Conservation (phyloP, 2,113 vertebrate genomes). For the Raja brachyura region DNA sequence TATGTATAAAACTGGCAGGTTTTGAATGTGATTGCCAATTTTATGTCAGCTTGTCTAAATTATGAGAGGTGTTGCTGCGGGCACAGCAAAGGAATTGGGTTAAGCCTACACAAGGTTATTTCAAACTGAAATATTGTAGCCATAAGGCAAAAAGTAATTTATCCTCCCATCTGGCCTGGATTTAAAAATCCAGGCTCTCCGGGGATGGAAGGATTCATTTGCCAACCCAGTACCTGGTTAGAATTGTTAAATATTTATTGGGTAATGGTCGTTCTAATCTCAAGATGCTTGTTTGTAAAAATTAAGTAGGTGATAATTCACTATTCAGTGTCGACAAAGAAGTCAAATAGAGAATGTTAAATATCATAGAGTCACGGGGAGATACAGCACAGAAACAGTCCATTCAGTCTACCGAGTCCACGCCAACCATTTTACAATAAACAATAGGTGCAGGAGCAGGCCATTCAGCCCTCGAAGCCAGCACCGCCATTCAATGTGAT, state of each 20-base stretch:
- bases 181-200: neutral
- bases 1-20: neutral
- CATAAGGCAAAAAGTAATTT: neutral
- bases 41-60: neutral
- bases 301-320: neutral
- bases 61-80: neutral
- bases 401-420: no score
- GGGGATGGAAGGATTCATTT: neutral
- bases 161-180: neutral
- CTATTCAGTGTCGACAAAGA: neutral
- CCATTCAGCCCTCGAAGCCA: no score
- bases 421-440: no score
- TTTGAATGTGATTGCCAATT: neutral
- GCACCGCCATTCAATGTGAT: no score
- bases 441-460: no score
- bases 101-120: slow-evolving; percentile 12
- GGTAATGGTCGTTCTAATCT: neutral
- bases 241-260: slow-evolving; percentile 4
- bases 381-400: no score
- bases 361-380: no score
- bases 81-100: neutral
- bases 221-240: neutral
- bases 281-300: neutral
- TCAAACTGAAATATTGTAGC: neutral
- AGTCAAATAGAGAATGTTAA: neutral